Evolutionary conservation across 2,113 vertebrate genomes (phyloP), one percentile per base, ranked within the genome.

Genomic region (Pachycephala philippinensis): DNA sequence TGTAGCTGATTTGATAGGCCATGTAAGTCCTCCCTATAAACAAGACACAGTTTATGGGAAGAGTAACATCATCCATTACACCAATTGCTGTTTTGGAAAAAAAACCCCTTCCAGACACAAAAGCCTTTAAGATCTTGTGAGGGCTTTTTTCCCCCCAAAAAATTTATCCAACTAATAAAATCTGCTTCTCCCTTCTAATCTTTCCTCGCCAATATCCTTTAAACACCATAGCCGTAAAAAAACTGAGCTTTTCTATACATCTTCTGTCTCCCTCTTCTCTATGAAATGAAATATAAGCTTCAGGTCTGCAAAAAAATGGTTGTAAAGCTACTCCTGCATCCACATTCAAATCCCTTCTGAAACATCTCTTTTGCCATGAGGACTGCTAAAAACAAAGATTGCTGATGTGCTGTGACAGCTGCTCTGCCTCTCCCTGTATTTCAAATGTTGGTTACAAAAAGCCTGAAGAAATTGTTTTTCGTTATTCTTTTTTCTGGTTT

Each of bases 401-500:
- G 65, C 27, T 94, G 89, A 68, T 75, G 60, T 66, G 39, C 72
- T 66, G 54, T 59, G 86, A 87, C 91, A 89, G 86, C 86, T 92
- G 86, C 9, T 70, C 71, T 89, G 71, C 42, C 83, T 74, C 78
- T 79, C 70, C 26, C 57, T 69, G 17, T 52, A 28, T 31, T 64
- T 70, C 13, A 2, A 39, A 6, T 53, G 35, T 9, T 1, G 1
- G 39, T 24, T 63, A 84, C 68, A 79, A 85, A 87, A 94, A 42
- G 40, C 59, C 57, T 39, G 19, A 39, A 77, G 50, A 92, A 91
- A 80, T 7, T 52, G 4, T 5, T 65, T 57, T 45, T 45, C 15
- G 5, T 33, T 35, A 33, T 52, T 68, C 0, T 1, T 65, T 87
- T 85, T 93, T 59, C 85, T 70, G 50, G 19, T 50, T 84, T 86